These are phyloP conservation scores for Eustalomyia histrio DNA, from an alignment of 2,888 invertebrate genomes.

Conservation along the genomic window DNA sequence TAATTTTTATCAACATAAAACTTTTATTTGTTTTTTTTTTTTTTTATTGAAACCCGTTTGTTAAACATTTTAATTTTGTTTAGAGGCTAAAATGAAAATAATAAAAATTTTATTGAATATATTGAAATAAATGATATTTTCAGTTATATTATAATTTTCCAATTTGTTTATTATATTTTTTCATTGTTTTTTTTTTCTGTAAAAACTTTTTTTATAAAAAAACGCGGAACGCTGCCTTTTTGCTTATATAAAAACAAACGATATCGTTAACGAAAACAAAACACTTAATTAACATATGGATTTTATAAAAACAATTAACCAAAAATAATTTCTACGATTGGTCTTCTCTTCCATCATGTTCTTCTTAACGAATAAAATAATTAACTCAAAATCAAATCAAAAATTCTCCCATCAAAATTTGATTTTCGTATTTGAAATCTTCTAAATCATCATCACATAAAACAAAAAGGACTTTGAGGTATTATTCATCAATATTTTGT, in stretches of 20 bases:
- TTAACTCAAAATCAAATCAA: slow-evolving; percentile 46
- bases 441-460: slow-evolving; percentile 67
- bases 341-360: slow-evolving; percentile 69
- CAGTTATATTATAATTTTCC: slow-evolving; percentile 15
- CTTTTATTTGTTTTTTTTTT: slow-evolving; percentile 25
- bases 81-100: neutral
- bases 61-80: neutral
- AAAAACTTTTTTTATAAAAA: slow-evolving; percentile 12
- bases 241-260: slow-evolving; percentile 1
- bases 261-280: neutral
- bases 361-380: slow-evolving; percentile 50
- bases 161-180: slow-evolving; percentile 14
- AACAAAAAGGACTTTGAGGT: slow-evolving; percentile 80
- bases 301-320: slow-evolving; percentile 22
- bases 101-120: slow-evolving; percentile 10
- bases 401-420: slow-evolving; percentile 65
- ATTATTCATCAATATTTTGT: slow-evolving; percentile 70
- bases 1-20: slow-evolving; percentile 19
- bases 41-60: slow-evolving; percentile 30
- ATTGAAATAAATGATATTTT: slow-evolving; percentile 2
- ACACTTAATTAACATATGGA: slow-evolving; percentile 15
- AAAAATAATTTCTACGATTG: slow-evolving; percentile 71
- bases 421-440: slow-evolving; percentile 54
- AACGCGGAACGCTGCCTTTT: slow-evolving; percentile 21
- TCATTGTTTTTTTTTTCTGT: slow-evolving; percentile 13